A percentile compares a stretch with the other conserved stretches of the same genome.
Conservation (phyloP, 2,888 invertebrate species). For the Pyrrhia umbra region DNA sequence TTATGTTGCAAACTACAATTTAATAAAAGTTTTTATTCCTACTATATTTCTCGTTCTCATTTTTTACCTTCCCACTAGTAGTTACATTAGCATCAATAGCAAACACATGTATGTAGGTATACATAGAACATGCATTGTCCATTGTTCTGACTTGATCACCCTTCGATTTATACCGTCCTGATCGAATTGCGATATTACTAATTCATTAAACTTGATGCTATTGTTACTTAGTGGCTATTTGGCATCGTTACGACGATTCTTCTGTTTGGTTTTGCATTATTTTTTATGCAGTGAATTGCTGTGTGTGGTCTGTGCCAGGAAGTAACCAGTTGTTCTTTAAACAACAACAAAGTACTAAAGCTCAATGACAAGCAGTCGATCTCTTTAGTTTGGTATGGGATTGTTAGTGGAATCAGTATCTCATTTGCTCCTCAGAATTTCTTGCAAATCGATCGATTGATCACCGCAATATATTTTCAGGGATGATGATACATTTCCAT, state of each 20-base stretch:
- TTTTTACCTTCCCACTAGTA: constrained; percentile 15
- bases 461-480: no score
- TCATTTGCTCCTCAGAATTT: no score
- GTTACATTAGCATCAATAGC: constrained; percentile 22
- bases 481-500: no score
- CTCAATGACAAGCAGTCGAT: no score
- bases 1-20: no score
- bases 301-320: constrained; percentile 28
- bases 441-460: no score
- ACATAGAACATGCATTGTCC: constrained; percentile 42
- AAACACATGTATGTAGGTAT: constrained; percentile 7
- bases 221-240: constrained; percentile 31
- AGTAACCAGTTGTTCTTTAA: neutral
- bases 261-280: constrained; percentile 7
- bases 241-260: constrained; percentile 38
- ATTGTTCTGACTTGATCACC: constrained; percentile 51
- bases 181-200: constrained; percentile 40
- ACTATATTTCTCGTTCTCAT: neutral
- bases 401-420: neutral
- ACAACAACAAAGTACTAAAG: neutral
- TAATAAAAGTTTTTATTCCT: neutral
- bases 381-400: neutral
- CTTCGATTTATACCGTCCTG: constrained; percentile 49
- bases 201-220: constrained; percentile 38
- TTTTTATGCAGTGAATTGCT: neutral